Base-by-base conservation (phyloP, 2,797 vertebrate species). In the Falco rusticolus region DNA sequence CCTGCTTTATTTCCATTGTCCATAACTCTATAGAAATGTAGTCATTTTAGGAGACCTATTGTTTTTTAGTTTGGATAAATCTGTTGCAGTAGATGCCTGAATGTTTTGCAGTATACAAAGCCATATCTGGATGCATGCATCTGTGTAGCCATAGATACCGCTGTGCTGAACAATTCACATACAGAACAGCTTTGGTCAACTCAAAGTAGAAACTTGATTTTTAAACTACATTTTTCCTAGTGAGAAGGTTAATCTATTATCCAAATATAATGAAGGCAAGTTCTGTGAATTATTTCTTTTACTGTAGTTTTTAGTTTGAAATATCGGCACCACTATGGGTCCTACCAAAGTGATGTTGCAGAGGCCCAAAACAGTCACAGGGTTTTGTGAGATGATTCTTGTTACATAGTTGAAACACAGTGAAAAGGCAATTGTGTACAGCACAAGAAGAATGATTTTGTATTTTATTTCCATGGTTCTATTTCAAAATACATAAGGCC, bases 381-480 rank as follows among this genome's bases (percentile, higher is more conserved):
- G n/a, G 11, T 64, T 84, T 93, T 88, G 34, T 0, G 0, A 68
- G 47, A 31, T 31, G 10, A 33, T 64, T 91, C 47, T 45, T 68
- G 41, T 84, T 91, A 22, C 22, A 3, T 45, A 65, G 45, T 20
- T 75, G 72, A 84, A 94, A 57, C 33, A 14, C 66, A 31, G 33
- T 77, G 78, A 93, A 96, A 94, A 76, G 84, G 16, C 33, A 59
- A 18, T 64, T 94, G 76, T 91, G 43, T 64, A 57, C 54, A 57
- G 56, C 50, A 69, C 37, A 81, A 88, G 33, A 94, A 79, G 83
- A 89, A 84, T 59, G 24, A 84, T 84, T 80, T 74, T 84, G 33
- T 94, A 47, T 89, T 96, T 94, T 84, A 70, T 85, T 91, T 93
- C 75, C 37, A 10, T 82, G 61, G 21, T 83, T 91, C 25, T 80